Evolutionary conservation across 2,888 invertebrate species (phyloP), one percentile per base, ranked within the genome.

Genomic region (Actias luna): DNA sequence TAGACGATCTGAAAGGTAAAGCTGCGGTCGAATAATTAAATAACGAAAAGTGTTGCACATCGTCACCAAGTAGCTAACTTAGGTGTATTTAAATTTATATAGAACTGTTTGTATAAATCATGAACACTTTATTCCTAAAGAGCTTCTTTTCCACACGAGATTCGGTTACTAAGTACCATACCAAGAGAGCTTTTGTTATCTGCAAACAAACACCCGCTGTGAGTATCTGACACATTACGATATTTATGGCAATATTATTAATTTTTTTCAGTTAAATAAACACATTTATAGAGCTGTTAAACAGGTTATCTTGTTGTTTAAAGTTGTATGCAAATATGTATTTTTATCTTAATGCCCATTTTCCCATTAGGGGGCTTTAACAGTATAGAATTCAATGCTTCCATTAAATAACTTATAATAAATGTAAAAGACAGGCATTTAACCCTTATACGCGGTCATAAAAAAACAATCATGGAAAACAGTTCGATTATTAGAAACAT

Each of bases 121-220:
- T 25, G 46, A 50, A 50, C 22, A 22, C 10, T 50, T 2, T 8
- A 50, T 50, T 25, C 22, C 46, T 50, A 2, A 25, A 50, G 25
- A 25, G 46, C 22, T 25, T 50, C 22, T 25, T 50, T 50, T 22
- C 22, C 46, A 10, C 46, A 10, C 8, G 22, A 50, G 29, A 29
- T 55, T 55, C 29, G 29, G 29, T 55, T 29, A 29, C 29, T 29
- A 29, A 55, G 27, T 55, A n/a, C n/a, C 29, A n/a, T 55, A 55
- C 55, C 29, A 55, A 55, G 16, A n/a, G 29, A 55, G 29, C 29
- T 29, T 27, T 55, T 29, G 55, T 55, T 55, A 29, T 29, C 79
- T 77, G 70, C 72, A 67, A 75, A 74, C 71, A 74, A 65, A 73
- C 71, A 66, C 70, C 84, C 79, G 83, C 83, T 82, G 84, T 65